Conservation (phyloP, 1,140 invertebrate species). For the Druon quercuslanigerum region DNA sequence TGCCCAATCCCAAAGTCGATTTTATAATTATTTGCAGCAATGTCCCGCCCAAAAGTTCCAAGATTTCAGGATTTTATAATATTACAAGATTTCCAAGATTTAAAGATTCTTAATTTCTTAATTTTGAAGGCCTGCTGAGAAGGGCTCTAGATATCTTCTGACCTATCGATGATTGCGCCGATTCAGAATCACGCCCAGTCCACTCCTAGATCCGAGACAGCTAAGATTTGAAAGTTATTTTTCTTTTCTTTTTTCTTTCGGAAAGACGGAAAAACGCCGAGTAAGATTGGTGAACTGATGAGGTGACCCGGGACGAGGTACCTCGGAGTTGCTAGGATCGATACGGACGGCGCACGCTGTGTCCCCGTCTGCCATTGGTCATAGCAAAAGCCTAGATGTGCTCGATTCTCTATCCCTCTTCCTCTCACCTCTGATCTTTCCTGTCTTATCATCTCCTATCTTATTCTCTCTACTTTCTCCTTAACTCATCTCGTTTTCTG, state of each 20-base stretch:
- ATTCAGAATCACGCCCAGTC: no score
- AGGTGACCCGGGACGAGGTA: constrained; percentile 71
- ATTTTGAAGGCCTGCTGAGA: no score
- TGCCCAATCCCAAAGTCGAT: no score
- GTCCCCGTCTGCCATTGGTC: constrained; percentile 74
- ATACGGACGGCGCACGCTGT: constrained; percentile 71
- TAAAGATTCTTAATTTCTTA: no score
- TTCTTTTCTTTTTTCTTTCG: background rate
- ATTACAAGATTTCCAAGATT: no score
- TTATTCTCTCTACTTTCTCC: background rate
- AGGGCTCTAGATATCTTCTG: no score
- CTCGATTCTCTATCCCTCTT: constrained; percentile 53
- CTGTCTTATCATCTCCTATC: no score
- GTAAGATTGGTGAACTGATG: constrained; percentile 67
- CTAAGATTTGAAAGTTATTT: background rate
- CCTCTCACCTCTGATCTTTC: constrained; percentile 37
- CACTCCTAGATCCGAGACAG: constrained; percentile 31
- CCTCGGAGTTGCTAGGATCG: constrained; percentile 67
- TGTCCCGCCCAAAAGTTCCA: no score
- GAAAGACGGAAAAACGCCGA: constrained; percentile 54
- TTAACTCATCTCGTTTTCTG: constrained; percentile 44
- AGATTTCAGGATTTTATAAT: no score
- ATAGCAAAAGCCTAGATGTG: constrained; percentile 69
- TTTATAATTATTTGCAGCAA: no score
- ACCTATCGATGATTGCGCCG: no score